A percentile compares a stretch with the other conserved stretches of the same genome.
These are phyloP conservation scores for Vulpes vulpes DNA, from an alignment of 2,113 vertebrate genomes.

Conservation along the genomic window DNA sequence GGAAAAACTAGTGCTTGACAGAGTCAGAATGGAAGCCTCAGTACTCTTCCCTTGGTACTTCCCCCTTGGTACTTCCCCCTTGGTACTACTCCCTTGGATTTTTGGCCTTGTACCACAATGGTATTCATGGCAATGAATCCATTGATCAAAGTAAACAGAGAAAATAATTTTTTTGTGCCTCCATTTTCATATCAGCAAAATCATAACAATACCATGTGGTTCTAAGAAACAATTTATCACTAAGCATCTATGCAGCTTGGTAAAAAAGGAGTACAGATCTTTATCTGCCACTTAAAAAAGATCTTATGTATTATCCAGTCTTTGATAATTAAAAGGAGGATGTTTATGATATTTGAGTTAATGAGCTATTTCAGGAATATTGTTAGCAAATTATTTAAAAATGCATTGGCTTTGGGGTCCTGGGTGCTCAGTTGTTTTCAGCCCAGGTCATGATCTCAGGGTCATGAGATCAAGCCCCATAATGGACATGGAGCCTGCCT, in stretches of 20 bases:
- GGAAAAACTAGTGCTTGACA: background rate
- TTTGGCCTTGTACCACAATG: accelerated
- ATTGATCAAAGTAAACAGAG: background rate
- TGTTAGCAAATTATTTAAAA: background rate
- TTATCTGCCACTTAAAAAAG: background rate
- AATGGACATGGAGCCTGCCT: no score
- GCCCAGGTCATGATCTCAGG: no score
- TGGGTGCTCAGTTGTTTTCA: no score
- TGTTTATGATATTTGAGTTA: background rate
- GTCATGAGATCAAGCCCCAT: no score
- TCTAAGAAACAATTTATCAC: background rate
- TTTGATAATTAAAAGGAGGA: background rate
- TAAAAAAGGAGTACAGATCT: background rate
- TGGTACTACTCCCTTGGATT: no score
- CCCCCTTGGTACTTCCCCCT: no score
- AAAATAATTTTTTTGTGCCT: background rate
- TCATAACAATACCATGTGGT: background rate
- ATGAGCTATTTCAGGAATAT: background rate
- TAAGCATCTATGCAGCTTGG: background rate
- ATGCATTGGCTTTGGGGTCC: background rate
- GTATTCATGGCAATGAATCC: background rate
- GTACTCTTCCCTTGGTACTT: no score
- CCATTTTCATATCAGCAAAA: background rate
- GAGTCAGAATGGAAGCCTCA: background rate
- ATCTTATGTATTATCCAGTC: background rate